These are phyloP conservation scores for Macrotis lagotis DNA, from an alignment of 2,113 vertebrate species.

Conservation along the genomic window DNA sequence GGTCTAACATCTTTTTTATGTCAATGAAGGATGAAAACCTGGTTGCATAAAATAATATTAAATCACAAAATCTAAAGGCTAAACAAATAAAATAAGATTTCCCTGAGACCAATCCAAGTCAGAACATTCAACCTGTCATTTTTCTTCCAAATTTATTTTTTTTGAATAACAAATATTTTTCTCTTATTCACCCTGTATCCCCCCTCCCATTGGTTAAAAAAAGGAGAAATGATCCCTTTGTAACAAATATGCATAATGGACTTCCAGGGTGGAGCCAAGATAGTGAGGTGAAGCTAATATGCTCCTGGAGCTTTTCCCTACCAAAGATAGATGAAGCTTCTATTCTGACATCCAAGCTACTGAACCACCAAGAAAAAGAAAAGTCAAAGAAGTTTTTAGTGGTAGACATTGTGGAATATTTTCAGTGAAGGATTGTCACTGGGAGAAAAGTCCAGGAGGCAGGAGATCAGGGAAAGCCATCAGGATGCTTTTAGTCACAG, in stretches of 20 bases:
- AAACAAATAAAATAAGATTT: not conserved
- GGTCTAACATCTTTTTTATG: not conserved
- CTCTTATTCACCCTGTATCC: not conserved
- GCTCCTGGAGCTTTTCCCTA: too few relatives aligned
- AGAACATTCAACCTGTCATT: not conserved
- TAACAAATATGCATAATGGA: not conserved
- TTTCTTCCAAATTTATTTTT: not conserved
- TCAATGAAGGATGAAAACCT: not conserved
- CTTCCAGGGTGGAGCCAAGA: too few relatives aligned
- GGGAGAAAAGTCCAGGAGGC: too few relatives aligned
- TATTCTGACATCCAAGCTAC: too few relatives aligned
- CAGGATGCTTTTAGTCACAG: too few relatives aligned
- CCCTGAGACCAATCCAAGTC: slow-evolving; percentile 17
- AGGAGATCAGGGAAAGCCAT: too few relatives aligned
- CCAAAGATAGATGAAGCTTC: too few relatives aligned
- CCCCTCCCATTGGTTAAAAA: not conserved
- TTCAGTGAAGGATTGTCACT: too few relatives aligned
- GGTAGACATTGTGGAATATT: too few relatives aligned
- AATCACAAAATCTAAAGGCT: slow-evolving; percentile 29
- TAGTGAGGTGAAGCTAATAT: too few relatives aligned
- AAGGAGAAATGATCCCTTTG: not conserved
- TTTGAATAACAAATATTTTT: not conserved
- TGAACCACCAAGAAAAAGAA: too few relatives aligned
- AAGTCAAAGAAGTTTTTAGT: too few relatives aligned
- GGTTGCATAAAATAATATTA: not conserved